Base-by-base conservation (phyloP, 2,888 invertebrate species). In the Drosophila mimica region DNA sequence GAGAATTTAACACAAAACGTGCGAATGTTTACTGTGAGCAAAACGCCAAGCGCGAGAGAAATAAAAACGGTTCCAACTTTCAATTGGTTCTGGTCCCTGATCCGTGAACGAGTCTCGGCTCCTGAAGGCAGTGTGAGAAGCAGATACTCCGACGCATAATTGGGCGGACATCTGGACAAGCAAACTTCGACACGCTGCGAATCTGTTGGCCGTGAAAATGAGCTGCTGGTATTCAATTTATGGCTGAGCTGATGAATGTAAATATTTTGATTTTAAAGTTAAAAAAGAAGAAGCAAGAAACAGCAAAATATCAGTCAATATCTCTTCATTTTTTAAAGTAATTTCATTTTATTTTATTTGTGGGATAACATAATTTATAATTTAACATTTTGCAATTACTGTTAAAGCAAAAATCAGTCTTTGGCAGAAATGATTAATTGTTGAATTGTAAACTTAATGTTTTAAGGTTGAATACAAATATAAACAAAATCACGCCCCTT, bases 1-100 rank as follows among this genome's bases (percentile, higher is more conserved):
- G 78, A 74, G 76, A 82, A 79, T 82, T 88, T 81, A 85, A 68
- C 74, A 59, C 76, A 81, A 86, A 84, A 79, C 89, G 88, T 89
- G 90, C 84, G 88, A 89, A 83, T 89, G 77, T 89, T 86, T 89
- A 79, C 76, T 86, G 70, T 73, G 31, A 43, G 48, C 71, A 63
- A 54, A 76, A 65, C 63, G 60, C 67, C 74, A 74, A 74, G 17
- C 46, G 25, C 31, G 33, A 25, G 25, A 25, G 46, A 60, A 25
- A 15, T 52, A 43, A 33, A n/a, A 36, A 36, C 17, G 2, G 0
- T 28, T 48, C 28, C 53, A 40, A 28, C 53, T 33, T 46, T 28
- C 36, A 61, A 61, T 33, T 52, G 48, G 34, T 49, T 57, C 56
- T 31, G 64, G 48, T 17, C 17, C 25, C 25, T 17, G 46, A 46